These are phyloP conservation scores for Homarus gammarus DNA, from an alignment of 2,888 invertebrate genomes.

Conservation along the genomic window DNA sequence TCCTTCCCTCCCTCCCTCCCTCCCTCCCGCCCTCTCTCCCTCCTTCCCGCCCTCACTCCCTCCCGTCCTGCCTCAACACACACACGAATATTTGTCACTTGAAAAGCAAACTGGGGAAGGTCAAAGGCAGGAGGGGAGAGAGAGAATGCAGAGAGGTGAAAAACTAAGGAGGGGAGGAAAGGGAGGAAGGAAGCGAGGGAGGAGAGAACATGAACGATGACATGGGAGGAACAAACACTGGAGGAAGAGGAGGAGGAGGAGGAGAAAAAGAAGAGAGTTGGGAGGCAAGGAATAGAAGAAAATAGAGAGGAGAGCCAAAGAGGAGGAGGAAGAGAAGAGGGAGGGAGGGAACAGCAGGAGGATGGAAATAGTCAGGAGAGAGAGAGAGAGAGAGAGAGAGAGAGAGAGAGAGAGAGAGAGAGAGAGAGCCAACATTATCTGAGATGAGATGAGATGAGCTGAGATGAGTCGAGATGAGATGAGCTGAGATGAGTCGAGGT, in stretches of 20 bases:
- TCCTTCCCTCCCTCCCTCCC: no score
- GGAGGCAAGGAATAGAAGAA: not conserved
- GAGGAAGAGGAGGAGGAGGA: not conserved
- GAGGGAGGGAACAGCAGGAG: not conserved
- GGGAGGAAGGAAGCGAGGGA: not conserved
- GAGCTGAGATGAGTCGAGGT: not conserved
- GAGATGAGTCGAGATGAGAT: not conserved
- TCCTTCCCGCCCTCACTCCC: no score
- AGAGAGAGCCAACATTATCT: not conserved
- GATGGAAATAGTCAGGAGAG: not conserved
- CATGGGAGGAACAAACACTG: not conserved
- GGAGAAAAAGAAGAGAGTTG: not conserved
- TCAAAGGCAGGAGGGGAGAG: not conserved
- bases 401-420: not conserved
- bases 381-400: not conserved
- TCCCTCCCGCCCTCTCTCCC: no score
- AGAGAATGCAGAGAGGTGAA: not conserved
- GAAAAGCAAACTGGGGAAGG: not conserved
- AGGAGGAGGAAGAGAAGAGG: not conserved
- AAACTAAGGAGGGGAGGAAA: not conserved
- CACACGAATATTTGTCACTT: conserved; percentile 9
- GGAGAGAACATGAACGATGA: not conserved
- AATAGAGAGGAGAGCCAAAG: not conserved
- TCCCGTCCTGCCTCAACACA: not conserved
- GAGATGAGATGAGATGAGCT: not conserved